Evolutionary conservation across 1,140 invertebrate species (phyloP).

Genomic region (Amyelois transitella): DNA sequence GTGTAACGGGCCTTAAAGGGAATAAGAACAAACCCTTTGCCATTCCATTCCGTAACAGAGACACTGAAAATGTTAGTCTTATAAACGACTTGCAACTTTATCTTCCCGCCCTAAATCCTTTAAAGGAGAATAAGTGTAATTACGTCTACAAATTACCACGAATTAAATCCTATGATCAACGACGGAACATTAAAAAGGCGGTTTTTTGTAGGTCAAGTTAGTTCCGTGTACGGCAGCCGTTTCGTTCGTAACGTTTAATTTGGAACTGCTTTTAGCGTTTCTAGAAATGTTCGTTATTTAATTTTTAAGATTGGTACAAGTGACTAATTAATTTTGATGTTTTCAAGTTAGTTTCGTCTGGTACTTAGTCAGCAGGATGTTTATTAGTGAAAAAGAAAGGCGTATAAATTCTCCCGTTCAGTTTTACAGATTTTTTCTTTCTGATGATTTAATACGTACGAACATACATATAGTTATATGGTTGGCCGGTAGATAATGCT

Average conservation of each 20-base stretch:
- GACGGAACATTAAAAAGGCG: neutral
- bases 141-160: neutral
- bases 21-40: neutral
- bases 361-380: too few relatives aligned
- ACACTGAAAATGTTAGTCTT: neutral
- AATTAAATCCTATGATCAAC: neutral
- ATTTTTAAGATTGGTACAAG: neutral
- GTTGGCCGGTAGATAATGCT: too few relatives aligned
- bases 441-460: too few relatives aligned
- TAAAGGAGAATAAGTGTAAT: neutral
- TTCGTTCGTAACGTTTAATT: neutral
- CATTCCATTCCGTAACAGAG: neutral
- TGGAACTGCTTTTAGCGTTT: neutral
- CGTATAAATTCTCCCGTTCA: too few relatives aligned
- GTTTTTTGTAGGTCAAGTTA: neutral
- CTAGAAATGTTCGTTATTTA: neutral
- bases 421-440: too few relatives aligned
- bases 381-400: too few relatives aligned
- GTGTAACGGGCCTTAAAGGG: neutral
- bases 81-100: neutral
- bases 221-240: neutral
- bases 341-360: neutral
- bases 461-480: too few relatives aligned
- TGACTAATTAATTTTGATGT: neutral
- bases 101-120: neutral